Percentiles rank a stretch among this genome's conserved stretches.
Conservation (phyloP, 2,113 vertebrate genomes). For the Notothenia rossii region DNA sequence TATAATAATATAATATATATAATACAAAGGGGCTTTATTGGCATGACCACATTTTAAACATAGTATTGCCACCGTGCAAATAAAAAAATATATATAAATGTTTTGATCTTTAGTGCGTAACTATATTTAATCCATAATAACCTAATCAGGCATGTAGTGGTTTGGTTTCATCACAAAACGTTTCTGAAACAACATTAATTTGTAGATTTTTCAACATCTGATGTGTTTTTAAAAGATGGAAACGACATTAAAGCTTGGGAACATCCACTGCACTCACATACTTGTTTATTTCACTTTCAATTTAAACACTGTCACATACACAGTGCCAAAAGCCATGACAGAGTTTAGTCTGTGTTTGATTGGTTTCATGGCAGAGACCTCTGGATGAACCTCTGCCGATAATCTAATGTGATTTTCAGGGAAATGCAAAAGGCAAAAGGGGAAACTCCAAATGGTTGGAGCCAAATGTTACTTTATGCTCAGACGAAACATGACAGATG, state of each 20-base stretch:
- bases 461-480: constrained; percentile 62
- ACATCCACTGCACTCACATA: not conserved
- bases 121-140: not conserved
- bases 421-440: constrained; percentile 42
- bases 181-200: not conserved
- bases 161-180: not conserved
- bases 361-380: constrained; percentile 52
- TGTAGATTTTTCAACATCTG: too few species aligned
- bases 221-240: constrained; percentile 8
- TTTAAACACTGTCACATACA: constrained; percentile 11
- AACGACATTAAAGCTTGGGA: not conserved
- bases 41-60: too few species aligned
- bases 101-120: constrained; percentile 1
- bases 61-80: too few species aligned
- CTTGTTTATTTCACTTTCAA: constrained; percentile 23
- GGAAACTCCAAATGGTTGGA: constrained; percentile 58
- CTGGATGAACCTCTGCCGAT: constrained; percentile 53
- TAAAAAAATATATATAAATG: not conserved
- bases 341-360: constrained; percentile 35
- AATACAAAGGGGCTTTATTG: too few species aligned
- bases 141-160: not conserved
- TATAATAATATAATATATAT: too few species aligned
- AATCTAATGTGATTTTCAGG: constrained; percentile 51
- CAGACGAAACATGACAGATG: constrained; percentile 73
- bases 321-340: constrained; percentile 16